Evolutionary conservation across 2,797 vertebrate genomes (phyloP).

Genomic region (Chromobotia macracanthus): DNA sequence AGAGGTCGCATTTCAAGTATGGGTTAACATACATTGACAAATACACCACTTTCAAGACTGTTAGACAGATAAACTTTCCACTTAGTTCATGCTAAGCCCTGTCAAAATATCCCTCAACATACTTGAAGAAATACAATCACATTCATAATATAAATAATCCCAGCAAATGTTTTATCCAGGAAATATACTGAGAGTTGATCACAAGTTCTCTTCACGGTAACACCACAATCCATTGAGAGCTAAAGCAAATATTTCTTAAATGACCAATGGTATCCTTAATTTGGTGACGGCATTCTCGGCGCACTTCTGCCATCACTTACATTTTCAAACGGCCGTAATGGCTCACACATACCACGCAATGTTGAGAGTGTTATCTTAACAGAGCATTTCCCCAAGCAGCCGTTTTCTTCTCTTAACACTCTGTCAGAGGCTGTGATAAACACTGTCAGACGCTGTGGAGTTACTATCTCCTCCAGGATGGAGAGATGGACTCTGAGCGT

Average conservation of each 20-base stretch:
- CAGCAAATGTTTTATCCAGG: neutral
- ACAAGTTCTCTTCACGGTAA: neutral
- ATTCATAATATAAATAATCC: neutral
- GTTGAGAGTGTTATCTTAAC: conserved; percentile 77
- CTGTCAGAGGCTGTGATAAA: conserved; percentile 78
- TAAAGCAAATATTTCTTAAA: conserved; percentile 34
- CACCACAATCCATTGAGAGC: neutral
- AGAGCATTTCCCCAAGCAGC: conserved; percentile 68
- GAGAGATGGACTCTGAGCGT: conserved; percentile 61
- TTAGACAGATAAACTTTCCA: neutral
- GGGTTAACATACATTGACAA: no score
- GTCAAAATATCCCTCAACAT: neutral
- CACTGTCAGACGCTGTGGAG: conserved; percentile 75
- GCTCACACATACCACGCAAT: conserved; percentile 52
- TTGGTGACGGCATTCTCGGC: conserved; percentile 56
- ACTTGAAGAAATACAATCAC: neutral
- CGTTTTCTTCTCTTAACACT: conserved; percentile 72
- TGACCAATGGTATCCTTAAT: conserved; percentile 27
- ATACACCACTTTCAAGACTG: neutral
- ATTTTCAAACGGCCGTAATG: conserved; percentile 58
- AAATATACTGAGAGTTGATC: no score
- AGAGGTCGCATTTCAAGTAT: no score
- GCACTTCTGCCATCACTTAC: conserved; percentile 60
- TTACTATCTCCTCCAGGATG: conserved; percentile 69
- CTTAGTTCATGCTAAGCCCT: neutral